Conservation (phyloP, 2,888 invertebrate genomes). For the Itoplectis maculator region DNA sequence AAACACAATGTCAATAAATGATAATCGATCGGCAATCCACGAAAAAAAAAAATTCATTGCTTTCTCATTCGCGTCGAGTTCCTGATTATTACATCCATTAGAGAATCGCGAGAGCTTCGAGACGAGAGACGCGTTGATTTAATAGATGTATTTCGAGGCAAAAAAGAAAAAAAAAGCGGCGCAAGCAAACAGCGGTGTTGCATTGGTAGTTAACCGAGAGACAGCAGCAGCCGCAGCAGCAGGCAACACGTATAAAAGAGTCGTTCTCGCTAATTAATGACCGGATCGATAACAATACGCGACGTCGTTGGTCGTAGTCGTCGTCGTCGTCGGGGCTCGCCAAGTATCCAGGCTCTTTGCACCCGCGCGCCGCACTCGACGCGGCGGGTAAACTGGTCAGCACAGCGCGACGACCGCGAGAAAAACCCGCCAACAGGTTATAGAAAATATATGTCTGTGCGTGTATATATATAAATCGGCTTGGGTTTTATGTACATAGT, state of each 20-base stretch:
- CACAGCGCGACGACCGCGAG: background rate
- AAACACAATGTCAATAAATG: too few relatives aligned
- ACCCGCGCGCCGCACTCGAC: background rate
- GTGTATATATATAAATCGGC: background rate
- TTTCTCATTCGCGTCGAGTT: too few relatives aligned
- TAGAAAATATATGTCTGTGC: too few relatives aligned
- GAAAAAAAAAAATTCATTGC: too few relatives aligned
- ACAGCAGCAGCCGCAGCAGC: background rate
- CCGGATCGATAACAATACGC: conserved; percentile 69
- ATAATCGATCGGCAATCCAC: too few relatives aligned
- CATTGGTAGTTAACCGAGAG: conserved; percentile 50
- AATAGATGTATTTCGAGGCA: conserved; percentile 33
- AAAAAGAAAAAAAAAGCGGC: conserved; percentile 11
- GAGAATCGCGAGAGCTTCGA: background rate
- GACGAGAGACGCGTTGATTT: conserved; percentile 25
- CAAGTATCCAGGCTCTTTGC: background rate
- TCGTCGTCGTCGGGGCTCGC: conserved; percentile 2
- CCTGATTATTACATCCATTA: conserved; percentile 12
- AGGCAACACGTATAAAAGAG: conserved; percentile 27
- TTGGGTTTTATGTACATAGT: background rate
- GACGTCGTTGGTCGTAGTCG: conserved; percentile 38
- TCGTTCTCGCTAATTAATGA: conserved; percentile 70
- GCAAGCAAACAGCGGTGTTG: conserved; percentile 23
- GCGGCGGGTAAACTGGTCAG: conserved; percentile 11
- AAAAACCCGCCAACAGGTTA: conserved; percentile 1